Evolutionary conservation across 2,797 vertebrate species (phyloP), one percentile per base, ranked within the genome.

Genomic region (Enteromius argenteus): DNA sequence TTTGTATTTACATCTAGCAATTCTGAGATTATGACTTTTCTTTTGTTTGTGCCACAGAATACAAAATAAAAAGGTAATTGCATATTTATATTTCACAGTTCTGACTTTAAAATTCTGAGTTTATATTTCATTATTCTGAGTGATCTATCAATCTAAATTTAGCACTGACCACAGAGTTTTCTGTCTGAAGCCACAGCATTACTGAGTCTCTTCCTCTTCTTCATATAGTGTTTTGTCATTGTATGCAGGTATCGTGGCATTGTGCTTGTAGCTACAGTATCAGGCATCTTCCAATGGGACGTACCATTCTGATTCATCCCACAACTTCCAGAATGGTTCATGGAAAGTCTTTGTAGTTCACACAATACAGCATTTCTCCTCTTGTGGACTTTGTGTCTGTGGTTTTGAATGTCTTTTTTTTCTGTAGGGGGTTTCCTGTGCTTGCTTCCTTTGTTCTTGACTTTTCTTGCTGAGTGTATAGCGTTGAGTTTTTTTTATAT

Each of bases 391-490:
- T n/a, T 73, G 27, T 67, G 35, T 58, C 37, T 67, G 51, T 66
- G 30, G 5, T 35, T 66, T 67, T 75, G 58, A 15, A 76, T 75
- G 69, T 58, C 37, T 30, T 4, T 27, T 56, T 85, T 68, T 85
- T 62, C 71, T 75, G 46, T 3, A 37, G 7, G 37, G 35, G 10
- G 27, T 44, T 80, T 67, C 19, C 60, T 60, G 35, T 35, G 19
- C 27, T 46, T 37, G 30, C 60, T 76, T 53, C 23, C 69, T 68
- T 75, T 67, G 78, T 75, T 35, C 69, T 74, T 66, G 5, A 23
- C 58, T 49, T 27, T 46, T 76, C 78, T 68, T 80, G 69, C 84
- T 68, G 84, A 80, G 46, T 35, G 19, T 37, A 46, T 44, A 4
- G 19, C 6, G 2, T 42, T 66, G 32, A 35, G 37, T 42, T 42